These are phyloP conservation scores for Ctenicera cuprea DNA, from an alignment of 2,888 invertebrate genomes.

Conservation along the genomic window DNA sequence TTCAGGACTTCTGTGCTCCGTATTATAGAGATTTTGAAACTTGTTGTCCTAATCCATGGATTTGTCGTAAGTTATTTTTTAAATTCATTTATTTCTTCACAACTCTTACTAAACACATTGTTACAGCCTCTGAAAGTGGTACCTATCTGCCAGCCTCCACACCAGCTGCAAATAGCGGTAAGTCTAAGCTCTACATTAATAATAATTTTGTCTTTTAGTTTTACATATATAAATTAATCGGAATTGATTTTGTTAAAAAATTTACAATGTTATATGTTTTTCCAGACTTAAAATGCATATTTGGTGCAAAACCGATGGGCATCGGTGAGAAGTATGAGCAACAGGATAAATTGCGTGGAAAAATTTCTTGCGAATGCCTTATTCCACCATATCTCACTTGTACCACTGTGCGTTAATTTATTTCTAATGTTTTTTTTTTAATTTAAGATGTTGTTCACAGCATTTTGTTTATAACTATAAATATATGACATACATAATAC, in stretches of 20 bases:
- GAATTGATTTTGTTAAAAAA: neutral
- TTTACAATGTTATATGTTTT: neutral
- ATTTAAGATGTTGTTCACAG: too few species aligned
- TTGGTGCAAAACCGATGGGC: conserved; percentile 4
- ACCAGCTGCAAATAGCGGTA: neutral
- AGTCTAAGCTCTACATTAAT: too few species aligned
- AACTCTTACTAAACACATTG: neutral
- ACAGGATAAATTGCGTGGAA: neutral
- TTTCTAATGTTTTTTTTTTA: too few species aligned
- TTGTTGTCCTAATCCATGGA: conserved; percentile 26
- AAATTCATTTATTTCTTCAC: neutral
- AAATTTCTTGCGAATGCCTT: conserved; percentile 19
- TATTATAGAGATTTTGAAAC: neutral
- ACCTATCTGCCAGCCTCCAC: neutral
- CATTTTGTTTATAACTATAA: too few species aligned
- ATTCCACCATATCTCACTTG: conserved; percentile 38
- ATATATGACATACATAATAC: too few species aligned
- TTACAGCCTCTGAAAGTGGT: conserved; percentile 6
- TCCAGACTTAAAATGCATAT: conserved; percentile 20
- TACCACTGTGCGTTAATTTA: neutral
- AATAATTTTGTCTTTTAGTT: too few species aligned
- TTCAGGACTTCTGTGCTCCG: conserved; percentile 25
- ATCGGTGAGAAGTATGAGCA: conserved; percentile 22
- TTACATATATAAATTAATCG: too few species aligned
- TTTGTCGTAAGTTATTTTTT: conserved; percentile 33